Conservation (phyloP, 2,797 vertebrate genomes). For the Catostomus latipinnis region DNA sequence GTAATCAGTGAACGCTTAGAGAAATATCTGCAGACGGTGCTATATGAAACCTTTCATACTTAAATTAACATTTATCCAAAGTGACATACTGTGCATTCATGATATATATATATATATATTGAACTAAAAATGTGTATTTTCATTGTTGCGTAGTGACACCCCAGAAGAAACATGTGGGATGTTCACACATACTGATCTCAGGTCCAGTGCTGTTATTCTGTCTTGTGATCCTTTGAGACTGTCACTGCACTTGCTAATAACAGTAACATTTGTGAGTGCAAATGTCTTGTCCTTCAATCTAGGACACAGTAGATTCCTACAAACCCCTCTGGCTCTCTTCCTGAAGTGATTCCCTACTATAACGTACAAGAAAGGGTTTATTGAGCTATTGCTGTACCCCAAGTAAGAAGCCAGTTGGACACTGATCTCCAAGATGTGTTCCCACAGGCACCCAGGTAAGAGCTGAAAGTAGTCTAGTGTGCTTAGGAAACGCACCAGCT, state of each 20-base stretch:
- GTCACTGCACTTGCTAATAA: constrained; percentile 48
- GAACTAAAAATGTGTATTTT: neutral
- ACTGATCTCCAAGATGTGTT: constrained; percentile 69
- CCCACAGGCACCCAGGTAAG: constrained; percentile 66
- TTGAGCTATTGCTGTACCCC: constrained; percentile 85
- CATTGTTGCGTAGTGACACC: neutral
- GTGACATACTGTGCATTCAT: no score
- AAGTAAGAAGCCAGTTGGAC: constrained; percentile 78
- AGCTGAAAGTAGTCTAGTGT: constrained; percentile 69
- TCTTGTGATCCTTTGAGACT: constrained; percentile 29
- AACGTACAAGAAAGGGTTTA: constrained; percentile 88
- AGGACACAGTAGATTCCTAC: constrained; percentile 38
- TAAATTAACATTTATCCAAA: no score
- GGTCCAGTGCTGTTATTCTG: constrained; percentile 15
- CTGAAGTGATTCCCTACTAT: constrained; percentile 88
- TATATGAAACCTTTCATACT: no score
- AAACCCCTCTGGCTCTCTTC: constrained; percentile 80
- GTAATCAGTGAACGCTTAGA: no score
- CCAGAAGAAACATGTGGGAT: neutral
- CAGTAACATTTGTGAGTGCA: constrained; percentile 48
- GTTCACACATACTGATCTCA: neutral
- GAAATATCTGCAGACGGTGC: no score
- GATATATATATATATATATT: no score
- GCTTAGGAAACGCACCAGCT: constrained; percentile 79
- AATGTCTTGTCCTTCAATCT: constrained; percentile 47